Conservation (phyloP, 2,113 vertebrate genomes). For the Varanus salvator region DNA sequence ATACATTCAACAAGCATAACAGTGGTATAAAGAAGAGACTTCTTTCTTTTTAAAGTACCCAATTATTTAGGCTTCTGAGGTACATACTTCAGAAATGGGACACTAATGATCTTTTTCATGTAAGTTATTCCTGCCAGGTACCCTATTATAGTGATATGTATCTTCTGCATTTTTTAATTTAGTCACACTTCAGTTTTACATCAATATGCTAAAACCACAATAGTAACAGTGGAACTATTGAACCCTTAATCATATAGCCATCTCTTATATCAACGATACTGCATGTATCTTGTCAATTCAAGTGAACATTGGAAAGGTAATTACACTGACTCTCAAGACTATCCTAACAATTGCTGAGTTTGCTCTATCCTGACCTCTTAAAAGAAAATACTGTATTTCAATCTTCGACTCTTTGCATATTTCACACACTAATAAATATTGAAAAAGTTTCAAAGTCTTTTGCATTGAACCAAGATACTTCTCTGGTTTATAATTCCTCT, state of each 20-base stretch:
- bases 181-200: conserved; percentile 66
- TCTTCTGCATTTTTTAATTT: conserved; percentile 70
- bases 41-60: not conserved
- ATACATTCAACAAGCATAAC: conserved; percentile 41
- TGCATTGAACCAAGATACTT: conserved; percentile 23
- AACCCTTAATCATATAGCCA: conserved; percentile 54
- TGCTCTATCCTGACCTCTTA: conserved; percentile 37
- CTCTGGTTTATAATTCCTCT: not conserved
- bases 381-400: conserved; percentile 48
- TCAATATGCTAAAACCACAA: conserved; percentile 65
- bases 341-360: conserved; percentile 22
- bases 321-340: conserved; percentile 36
- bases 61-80: not conserved
- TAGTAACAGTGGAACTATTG: conserved; percentile 58
- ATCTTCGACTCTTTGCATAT: conserved; percentile 30
- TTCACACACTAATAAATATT: conserved; percentile 33
- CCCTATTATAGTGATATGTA: conserved; percentile 62
- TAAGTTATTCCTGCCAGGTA: conserved; percentile 55
- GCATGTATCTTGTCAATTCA: conserved; percentile 25
- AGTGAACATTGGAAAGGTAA: conserved; percentile 45
- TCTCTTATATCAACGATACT: conserved; percentile 54
- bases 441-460: conserved; percentile 38
- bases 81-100: conserved; percentile 52
- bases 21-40: not conserved
- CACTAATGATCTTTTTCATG: conserved; percentile 39